Percentiles rank a stretch among this genome's conserved stretches.
phyloP scores from a whole-genome alignment of 2,113 vertebrate genomes.

The Patagioenas fasciata region DNA sequence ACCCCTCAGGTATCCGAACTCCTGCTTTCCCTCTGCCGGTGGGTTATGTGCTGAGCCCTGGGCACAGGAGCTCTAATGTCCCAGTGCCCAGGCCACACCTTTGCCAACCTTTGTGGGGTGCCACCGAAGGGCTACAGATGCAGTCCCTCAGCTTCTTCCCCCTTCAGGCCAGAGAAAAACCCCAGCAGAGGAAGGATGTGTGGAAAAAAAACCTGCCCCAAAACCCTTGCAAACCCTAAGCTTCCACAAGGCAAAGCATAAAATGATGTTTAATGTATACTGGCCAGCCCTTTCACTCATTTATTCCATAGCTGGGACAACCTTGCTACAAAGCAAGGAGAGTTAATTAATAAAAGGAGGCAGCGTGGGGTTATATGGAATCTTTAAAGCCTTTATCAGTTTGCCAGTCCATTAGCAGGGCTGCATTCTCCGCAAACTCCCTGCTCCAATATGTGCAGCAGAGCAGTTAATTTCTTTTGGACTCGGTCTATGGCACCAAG shows the following conservation, averaged over 20 bases:
- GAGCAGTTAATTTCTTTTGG: constrained; percentile 85
- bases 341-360: constrained; percentile 74
- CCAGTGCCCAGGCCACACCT: neutral
- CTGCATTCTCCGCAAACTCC: constrained; percentile 72
- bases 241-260: neutral
- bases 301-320: constrained; percentile 30
- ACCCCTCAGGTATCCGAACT: no score
- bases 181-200: neutral
- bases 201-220: neutral
- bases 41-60: neutral
- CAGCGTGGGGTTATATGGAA: constrained; percentile 75
- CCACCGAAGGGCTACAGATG: neutral
- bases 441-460: constrained; percentile 79
- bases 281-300: constrained; percentile 17
- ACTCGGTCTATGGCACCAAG: constrained; percentile 78
- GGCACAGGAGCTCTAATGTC: fast-evolving
- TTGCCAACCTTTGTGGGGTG: neutral
- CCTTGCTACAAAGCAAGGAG: constrained; percentile 40
- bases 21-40: fast-evolving
- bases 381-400: constrained; percentile 74
- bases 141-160: neutral
- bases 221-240: neutral
- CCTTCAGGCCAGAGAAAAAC: neutral
- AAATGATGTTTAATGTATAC: constrained; percentile 41
- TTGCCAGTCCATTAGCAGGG: constrained; percentile 75